Percentiles rank a stretch among this genome's conserved stretches.
Conservation (phyloP, 2,888 invertebrate species). For the Endotricha flammealis region DNA sequence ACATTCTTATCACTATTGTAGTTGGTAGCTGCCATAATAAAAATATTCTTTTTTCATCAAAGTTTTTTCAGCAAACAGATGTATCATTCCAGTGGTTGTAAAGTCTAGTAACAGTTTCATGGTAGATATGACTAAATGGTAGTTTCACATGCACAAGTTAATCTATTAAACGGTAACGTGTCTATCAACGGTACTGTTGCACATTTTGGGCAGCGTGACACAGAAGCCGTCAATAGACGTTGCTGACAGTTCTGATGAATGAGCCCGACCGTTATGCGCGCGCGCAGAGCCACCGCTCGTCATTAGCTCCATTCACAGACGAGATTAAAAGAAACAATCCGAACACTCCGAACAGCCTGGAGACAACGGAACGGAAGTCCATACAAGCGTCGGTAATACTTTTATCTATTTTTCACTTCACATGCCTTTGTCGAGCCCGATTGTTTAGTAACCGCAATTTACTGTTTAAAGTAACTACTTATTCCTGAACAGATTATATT, state of each 20-base stretch:
- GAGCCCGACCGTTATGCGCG: constrained; percentile 63
- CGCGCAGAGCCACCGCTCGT: constrained; percentile 22
- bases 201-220: constrained; percentile 39
- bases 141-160: too few species aligned
- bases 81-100: too few species aligned
- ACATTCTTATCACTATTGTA: constrained; percentile 72
- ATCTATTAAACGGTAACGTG: neutral
- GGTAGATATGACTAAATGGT: too few species aligned
- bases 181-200: constrained; percentile 3
- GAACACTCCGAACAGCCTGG: constrained; percentile 39
- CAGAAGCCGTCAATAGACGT: constrained; percentile 73
- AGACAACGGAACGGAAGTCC: constrained; percentile 64
- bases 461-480: constrained; percentile 5
- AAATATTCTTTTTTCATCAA: neutral
- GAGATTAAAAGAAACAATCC: constrained; percentile 70
- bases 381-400: constrained; percentile 45
- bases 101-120: too few species aligned
- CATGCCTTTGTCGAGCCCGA: constrained; percentile 12
- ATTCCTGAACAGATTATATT: too few species aligned
- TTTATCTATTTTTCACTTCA: constrained; percentile 21
- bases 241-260: constrained; percentile 72
- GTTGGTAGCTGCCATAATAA: constrained; percentile 34
- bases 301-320: constrained; percentile 65
- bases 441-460: constrained; percentile 10
- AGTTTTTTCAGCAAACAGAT: constrained; percentile 3